These are phyloP conservation scores for Sterrhoptilus dennistouni DNA, from an alignment of 2,113 vertebrate species.

Conservation along the genomic window DNA sequence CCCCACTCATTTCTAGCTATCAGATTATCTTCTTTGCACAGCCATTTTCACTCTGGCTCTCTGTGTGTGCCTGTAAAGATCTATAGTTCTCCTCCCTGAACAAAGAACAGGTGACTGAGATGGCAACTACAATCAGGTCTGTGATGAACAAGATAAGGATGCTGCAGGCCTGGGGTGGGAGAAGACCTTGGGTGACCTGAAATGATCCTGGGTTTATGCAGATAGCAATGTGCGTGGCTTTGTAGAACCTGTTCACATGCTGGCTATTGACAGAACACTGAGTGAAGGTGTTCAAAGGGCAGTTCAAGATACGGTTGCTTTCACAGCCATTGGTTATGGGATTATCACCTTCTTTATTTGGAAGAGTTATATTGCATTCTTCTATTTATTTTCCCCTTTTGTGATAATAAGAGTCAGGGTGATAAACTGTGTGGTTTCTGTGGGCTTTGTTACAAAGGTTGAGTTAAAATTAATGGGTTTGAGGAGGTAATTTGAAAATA, in stretches of 20 bases:
- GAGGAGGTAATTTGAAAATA: background rate
- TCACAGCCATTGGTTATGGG: background rate
- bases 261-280: background rate
- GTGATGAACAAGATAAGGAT: accelerated
- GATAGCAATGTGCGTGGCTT: background rate
- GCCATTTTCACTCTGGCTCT: background rate
- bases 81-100: background rate
- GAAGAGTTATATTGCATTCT: background rate
- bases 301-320: accelerated
- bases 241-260: background rate
- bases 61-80: background rate
- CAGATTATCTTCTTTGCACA: background rate
- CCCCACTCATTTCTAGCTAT: background rate
- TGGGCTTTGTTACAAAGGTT: background rate
- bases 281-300: background rate
- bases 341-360: background rate
- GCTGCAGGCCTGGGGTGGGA: background rate
- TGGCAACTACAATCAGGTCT: background rate
- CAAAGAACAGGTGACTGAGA: background rate
- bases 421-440: background rate
- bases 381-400: background rate
- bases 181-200: background rate
- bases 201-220: accelerated
- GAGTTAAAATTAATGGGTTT: background rate
- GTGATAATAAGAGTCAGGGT: background rate